phyloP scores from a whole-genome alignment of 2,113 vertebrate species.

The Epinephelus lanceolatus region DNA sequence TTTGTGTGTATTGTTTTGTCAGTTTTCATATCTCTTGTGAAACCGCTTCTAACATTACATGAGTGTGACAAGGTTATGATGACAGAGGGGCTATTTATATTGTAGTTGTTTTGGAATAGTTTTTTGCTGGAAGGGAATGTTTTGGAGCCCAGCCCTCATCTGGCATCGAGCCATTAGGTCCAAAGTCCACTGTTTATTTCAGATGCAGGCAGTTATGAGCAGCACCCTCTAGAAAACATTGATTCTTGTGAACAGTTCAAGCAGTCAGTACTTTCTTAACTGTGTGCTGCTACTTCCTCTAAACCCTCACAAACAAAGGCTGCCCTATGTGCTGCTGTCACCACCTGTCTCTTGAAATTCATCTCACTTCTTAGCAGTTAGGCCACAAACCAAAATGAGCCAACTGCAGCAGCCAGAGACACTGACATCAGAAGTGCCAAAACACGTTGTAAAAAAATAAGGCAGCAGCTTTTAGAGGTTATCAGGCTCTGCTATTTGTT shows the following conservation, averaged over 20 bases:
- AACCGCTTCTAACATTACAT: neutral
- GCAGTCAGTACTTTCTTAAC: slow-evolving; percentile 8
- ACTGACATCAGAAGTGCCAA: neutral
- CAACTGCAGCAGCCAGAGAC: neutral
- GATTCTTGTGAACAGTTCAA: slow-evolving; percentile 3
- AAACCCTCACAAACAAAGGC: slow-evolving; percentile 38
- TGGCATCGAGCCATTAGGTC: neutral
- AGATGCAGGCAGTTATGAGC: neutral
- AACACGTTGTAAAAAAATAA: neutral
- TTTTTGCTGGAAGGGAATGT: slow-evolving; percentile 12
- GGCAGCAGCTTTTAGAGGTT: slow-evolving; percentile 15
- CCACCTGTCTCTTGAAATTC: slow-evolving; percentile 67
- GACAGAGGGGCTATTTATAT: slow-evolving; percentile 47
- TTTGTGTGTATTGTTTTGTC: slow-evolving; percentile 23
- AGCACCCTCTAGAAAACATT: neutral
- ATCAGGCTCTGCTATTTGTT: neutral
- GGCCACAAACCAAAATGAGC: slow-evolving; percentile 2
- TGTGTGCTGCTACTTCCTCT: slow-evolving; percentile 24
- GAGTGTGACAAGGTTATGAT: slow-evolving; percentile 19
- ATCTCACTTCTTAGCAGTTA: slow-evolving; percentile 30
- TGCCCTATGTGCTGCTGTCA: slow-evolving; percentile 12
- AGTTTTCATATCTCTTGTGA: slow-evolving; percentile 29
- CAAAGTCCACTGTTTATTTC: slow-evolving; percentile 33
- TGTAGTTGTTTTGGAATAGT: slow-evolving; percentile 45
- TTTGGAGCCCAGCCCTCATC: slow-evolving; percentile 28